phyloP scores from a whole-genome alignment of 2,797 vertebrate genomes.

The Taenioides sp. region DNA sequence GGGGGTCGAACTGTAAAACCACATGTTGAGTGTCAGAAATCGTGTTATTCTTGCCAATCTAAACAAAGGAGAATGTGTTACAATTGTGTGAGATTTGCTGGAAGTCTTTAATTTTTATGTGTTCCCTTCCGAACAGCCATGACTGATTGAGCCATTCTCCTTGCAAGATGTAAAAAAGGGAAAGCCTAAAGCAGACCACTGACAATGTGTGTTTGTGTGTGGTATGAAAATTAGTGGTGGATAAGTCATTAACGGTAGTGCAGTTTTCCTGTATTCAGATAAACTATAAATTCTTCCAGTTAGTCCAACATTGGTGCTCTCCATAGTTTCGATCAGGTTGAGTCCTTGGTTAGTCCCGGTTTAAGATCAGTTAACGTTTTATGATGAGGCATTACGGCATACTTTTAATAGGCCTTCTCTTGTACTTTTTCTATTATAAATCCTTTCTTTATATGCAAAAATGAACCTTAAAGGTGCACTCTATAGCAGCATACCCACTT shows the following conservation, averaged over 20 bases:
- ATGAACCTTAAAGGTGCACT: no score
- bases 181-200: constrained; percentile 42
- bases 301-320: no score
- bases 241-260: no score
- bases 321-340: no score
- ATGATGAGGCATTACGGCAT: constrained; percentile 34
- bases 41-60: constrained; percentile 62
- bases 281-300: no score
- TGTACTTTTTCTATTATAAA: no score
- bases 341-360: neutral
- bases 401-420: constrained; percentile 4
- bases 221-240: no score
- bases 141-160: constrained; percentile 70
- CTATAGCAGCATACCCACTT: no score
- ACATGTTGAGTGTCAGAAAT: constrained; percentile 46
- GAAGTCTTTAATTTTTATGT: constrained; percentile 76
- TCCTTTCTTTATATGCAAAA: no score
- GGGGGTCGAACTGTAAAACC: constrained; percentile 36
- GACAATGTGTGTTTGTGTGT: constrained; percentile 48
- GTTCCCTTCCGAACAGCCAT: constrained; percentile 68
- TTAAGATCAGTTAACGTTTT: neutral
- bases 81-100: constrained; percentile 67
- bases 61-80: constrained; percentile 68
- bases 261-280: neutral
- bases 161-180: constrained; percentile 61